Conservation (phyloP, 2,113 vertebrate genomes). For the Lates calcarifer region DNA sequence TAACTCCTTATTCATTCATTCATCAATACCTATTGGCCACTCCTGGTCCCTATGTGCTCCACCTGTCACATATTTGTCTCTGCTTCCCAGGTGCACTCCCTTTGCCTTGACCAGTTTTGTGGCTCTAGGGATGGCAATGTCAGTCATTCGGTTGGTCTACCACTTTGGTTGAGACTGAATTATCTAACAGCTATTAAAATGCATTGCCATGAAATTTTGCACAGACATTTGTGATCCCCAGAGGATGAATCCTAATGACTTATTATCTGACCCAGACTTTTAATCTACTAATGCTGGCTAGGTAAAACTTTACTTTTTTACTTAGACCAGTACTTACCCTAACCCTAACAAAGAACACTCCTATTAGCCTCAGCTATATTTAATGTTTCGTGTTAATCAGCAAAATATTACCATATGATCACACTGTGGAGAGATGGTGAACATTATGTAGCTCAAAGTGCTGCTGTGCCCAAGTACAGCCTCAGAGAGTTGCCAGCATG, state of each 20-base stretch:
- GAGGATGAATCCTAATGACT: not conserved
- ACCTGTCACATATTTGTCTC: conserved; percentile 48
- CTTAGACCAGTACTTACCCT: not conserved
- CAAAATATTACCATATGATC: not conserved
- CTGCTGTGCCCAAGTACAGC: too few species aligned
- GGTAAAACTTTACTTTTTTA: not conserved
- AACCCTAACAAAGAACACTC: too few species aligned
- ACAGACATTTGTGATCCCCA: not conserved
- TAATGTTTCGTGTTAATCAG: too few species aligned
- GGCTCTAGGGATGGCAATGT: not conserved
- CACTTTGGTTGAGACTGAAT: not conserved
- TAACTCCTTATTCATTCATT: conserved; percentile 76
- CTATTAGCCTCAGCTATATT: too few species aligned
- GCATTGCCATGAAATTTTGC: not conserved
- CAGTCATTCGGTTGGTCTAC: not conserved
- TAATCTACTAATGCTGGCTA: too few species aligned
- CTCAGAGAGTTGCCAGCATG: not conserved
- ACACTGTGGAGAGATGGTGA: not conserved
- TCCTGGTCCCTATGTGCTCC: conserved; percentile 29
- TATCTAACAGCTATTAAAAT: not conserved
- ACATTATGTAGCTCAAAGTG: not conserved
- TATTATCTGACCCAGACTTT: too few species aligned
- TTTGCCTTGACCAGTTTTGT: not conserved
- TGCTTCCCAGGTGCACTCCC: not conserved
- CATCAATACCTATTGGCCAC: conserved; percentile 70